A percentile compares a stretch with the other conserved stretches of the same genome.
These are phyloP conservation scores for Varanus salvator DNA, from an alignment of 2,113 vertebrate species.

Conservation along the genomic window DNA sequence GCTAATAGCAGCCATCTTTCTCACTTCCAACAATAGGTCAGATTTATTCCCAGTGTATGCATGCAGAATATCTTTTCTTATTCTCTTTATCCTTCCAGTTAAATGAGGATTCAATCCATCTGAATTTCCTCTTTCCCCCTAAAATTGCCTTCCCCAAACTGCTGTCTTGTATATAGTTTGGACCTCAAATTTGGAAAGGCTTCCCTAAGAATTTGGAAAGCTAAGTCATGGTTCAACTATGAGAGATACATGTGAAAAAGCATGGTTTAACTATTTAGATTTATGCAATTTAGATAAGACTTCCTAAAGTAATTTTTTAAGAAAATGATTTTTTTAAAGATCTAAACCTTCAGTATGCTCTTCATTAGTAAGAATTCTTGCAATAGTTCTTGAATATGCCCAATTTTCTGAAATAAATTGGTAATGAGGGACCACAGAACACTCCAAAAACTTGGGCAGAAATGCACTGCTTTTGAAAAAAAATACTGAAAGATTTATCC, in stretches of 20 bases:
- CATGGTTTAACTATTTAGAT: slow-evolving; percentile 1
- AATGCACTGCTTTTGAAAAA: slow-evolving; percentile 7
- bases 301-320: slow-evolving; percentile 39
- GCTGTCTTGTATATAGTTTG: not conserved
- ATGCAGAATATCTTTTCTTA: not conserved
- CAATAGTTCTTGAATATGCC: slow-evolving; percentile 18
- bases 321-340: slow-evolving; percentile 14
- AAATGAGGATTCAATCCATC: not conserved
- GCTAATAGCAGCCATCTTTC: too few relatives aligned
- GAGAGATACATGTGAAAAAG: not conserved
- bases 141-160: not conserved
- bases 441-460: not conserved
- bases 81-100: not conserved
- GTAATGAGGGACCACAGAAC: not conserved
- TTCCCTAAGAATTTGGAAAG: not conserved
- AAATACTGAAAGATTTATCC: not conserved
- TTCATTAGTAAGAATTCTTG: slow-evolving; percentile 14
- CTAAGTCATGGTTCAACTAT: not conserved
- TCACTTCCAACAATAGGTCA: not conserved
- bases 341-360: slow-evolving; percentile 11
- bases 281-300: slow-evolving; percentile 41
- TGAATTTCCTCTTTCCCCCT: not conserved
- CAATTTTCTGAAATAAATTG: slow-evolving; percentile 35
- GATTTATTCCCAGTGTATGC: not conserved
- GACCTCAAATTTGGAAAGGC: not conserved